Percentiles rank a stretch among this genome's conserved stretches.
Conservation (phyloP, 2,888 invertebrate species). For the Teleiodes luculella region DNA sequence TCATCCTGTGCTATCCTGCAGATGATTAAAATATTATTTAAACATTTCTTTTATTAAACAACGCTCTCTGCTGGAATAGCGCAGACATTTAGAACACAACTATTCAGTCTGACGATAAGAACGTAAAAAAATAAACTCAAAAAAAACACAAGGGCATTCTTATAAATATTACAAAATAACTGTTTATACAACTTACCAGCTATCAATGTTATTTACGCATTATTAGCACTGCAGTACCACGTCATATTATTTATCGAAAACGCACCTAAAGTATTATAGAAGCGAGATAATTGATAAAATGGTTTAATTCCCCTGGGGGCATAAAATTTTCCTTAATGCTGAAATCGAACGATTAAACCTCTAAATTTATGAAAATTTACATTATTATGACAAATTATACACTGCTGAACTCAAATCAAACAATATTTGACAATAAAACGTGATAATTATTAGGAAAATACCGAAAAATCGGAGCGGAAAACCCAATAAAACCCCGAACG, state of each 20-base stretch:
- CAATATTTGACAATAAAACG: neutral
- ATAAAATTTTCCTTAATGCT: constrained; percentile 7
- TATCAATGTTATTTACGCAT: neutral
- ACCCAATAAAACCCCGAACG: neutral
- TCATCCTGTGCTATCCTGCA: neutral
- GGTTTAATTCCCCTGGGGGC: constrained; percentile 26
- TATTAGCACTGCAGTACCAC: constrained; percentile 17
- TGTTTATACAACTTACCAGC: neutral
- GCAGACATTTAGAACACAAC: too few species aligned
- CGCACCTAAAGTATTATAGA: constrained; percentile 15
- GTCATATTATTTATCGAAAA: constrained; percentile 27
- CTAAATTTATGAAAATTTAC: neutral
- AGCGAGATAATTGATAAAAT: constrained; percentile 27
- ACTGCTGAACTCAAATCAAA: neutral
- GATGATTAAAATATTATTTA: neutral
- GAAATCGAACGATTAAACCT: neutral
- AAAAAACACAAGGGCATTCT: neutral
- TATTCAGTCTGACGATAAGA: neutral
- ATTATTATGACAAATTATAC: neutral
- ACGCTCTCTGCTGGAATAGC: too few species aligned
- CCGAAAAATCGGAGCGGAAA: neutral
- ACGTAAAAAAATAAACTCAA: neutral
- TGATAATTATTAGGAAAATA: neutral
- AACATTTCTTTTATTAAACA: neutral
- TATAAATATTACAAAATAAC: neutral